Base-by-base conservation (phyloP, 2,113 vertebrate species). In the Myodes glareolus region DNA sequence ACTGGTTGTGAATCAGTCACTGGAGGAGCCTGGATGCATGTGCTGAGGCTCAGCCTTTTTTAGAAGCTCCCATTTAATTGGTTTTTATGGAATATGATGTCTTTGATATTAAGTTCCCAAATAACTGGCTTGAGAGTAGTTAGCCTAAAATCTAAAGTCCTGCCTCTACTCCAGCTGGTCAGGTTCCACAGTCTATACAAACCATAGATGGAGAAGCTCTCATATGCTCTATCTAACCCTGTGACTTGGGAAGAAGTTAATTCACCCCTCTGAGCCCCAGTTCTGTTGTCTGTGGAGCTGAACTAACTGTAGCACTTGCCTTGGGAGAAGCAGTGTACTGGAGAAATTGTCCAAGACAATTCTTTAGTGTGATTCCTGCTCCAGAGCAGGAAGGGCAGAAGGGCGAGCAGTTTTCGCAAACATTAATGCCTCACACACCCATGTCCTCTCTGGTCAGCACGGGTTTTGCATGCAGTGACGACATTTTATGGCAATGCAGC, bases 321-420 rank as follows among this genome's bases (percentile, higher is more conserved):
- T 8, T 11, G 63, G 63, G 1, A 65, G 63, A 65, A 65, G 31
- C 5, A 45, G 23, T 1, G 0, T 45, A 25, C 25, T 76, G 23
- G 85, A 55, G 36, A n/a, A n/a, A n/a, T n/a, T 0, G 7, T 8
- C 3, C 4, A 19, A 58, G 76, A 45, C 13, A 42, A 11, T 42
- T 10, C 3, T 25, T 73, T 7, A 33, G 70, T 39, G 25, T 12
- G 4, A 14, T 39, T 68, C 21, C 19, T 85, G n/a, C 4, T 7
- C 5, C 72, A 7, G 36, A 47, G 67, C 58, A 50, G 45, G 7
- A 25, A 4, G 76, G 31, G 9, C 63, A 42, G 82, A 27, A 61
- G 63, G 29, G 39, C 9, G 33, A 52, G 29, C 0, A 2, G 8
- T 3, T 1, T 19, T 2, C 7, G 1, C 10, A 58, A 14, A 39